phyloP scores from a whole-genome alignment of 23 tunicate species.

The Styela plicata region DNA sequence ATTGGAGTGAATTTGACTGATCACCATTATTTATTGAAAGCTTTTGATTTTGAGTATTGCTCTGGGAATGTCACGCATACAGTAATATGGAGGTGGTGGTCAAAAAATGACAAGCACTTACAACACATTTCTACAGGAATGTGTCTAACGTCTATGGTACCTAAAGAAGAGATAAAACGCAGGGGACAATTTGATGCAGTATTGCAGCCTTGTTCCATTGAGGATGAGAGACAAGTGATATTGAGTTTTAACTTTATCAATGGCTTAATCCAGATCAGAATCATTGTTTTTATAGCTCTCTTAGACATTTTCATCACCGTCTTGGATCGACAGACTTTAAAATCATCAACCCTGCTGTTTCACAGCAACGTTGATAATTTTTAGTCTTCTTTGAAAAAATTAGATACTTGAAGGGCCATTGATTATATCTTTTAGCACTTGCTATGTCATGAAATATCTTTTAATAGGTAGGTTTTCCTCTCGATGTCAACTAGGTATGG shows the following conservation, averaged over 20 bases:
- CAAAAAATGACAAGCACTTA: slow-evolving; percentile 33
- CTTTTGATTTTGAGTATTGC: slow-evolving; percentile 11
- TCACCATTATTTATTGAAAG: neutral
- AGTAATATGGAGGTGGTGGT: slow-evolving; percentile 69
- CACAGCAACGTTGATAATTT: too few species aligned
- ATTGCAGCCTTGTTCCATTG: slow-evolving; percentile 34
- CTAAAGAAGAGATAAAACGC: slow-evolving; percentile 8
- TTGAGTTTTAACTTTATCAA: neutral
- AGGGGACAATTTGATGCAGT: slow-evolving; percentile 23
- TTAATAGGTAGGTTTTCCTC: too few species aligned
- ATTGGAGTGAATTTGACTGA: slow-evolving; percentile 7
- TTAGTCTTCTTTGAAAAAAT: too few species aligned
- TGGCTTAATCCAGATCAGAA: too few species aligned
- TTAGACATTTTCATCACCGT: too few species aligned
- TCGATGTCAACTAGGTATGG: too few species aligned
- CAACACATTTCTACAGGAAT: slow-evolving; percentile 42
- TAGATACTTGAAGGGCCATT: too few species aligned
- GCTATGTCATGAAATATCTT: too few species aligned
- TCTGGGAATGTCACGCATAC: neutral
- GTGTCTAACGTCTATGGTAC: slow-evolving; percentile 43
- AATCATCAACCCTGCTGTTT: too few species aligned
- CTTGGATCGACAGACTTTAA: too few species aligned
- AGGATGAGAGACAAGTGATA: slow-evolving; percentile 37
- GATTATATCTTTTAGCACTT: too few species aligned
- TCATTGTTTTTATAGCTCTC: too few species aligned